These are phyloP conservation scores for Tachina lurida DNA, from an alignment of 2,888 invertebrate genomes.

Conservation along the genomic window DNA sequence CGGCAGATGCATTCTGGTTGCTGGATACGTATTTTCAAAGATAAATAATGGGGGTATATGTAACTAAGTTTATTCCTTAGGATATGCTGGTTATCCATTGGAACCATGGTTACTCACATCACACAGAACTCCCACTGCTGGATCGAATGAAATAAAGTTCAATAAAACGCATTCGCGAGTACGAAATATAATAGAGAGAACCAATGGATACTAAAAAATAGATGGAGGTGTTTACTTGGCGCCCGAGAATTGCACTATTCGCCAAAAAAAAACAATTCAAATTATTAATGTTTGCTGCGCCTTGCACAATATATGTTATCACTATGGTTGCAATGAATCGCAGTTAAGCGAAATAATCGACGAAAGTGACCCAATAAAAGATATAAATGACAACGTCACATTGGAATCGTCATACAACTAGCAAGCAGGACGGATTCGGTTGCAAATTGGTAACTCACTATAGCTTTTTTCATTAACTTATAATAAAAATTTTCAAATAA, in stretches of 20 bases:
- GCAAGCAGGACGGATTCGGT: neutral
- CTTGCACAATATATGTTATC: neutral
- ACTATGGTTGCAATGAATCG: slow-evolving; percentile 2
- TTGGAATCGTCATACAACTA: neutral
- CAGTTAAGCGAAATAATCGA: slow-evolving; percentile 6
- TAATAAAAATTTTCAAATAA: neutral
- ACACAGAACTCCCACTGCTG: too few relatives aligned
- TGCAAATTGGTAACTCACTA: slow-evolving; percentile 2
- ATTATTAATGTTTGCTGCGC: slow-evolving; percentile 7
- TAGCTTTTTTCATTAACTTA: neutral
- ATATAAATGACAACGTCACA: neutral
- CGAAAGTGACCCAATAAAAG: neutral
- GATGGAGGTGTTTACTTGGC: neutral
- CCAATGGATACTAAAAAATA: neutral
- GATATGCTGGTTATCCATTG: too few relatives aligned
- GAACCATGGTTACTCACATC: too few relatives aligned
- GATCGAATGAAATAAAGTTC: too few relatives aligned
- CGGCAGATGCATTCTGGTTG: neutral
- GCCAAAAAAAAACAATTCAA: neutral
- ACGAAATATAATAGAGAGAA: neutral
- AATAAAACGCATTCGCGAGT: neutral
- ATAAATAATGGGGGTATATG: neutral
- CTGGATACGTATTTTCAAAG: neutral
- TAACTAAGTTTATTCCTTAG: too few relatives aligned
- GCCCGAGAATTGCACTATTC: neutral